Percentiles rank a stretch among this genome's conserved stretches.
Conservation (phyloP, 2,888 invertebrate genomes). For the Tetramorium bicarinatum region DNA sequence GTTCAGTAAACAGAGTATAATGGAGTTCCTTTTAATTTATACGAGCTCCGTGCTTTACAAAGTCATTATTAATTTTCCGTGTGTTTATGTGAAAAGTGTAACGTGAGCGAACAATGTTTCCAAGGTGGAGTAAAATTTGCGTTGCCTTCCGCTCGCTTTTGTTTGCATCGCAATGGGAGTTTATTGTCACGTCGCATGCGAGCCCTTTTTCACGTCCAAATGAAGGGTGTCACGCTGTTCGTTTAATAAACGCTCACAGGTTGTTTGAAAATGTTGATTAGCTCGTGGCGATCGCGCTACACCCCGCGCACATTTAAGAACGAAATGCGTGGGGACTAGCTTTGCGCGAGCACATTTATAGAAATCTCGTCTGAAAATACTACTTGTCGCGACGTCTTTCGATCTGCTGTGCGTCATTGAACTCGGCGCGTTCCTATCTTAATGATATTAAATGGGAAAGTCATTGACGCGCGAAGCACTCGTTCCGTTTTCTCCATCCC, state of each 20-base stretch:
- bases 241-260: conserved; percentile 10
- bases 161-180: conserved; percentile 24
- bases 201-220: neutral
- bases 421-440: conserved; percentile 15
- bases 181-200: conserved; percentile 23
- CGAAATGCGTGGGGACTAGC: neutral
- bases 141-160: conserved; percentile 1
- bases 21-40: conserved; percentile 21
- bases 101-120: conserved; percentile 20
- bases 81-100: conserved; percentile 18
- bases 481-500: neutral
- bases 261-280: conserved; percentile 21
- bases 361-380: neutral
- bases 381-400: neutral
- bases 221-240: conserved; percentile 16
- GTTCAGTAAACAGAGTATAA: conserved; percentile 12
- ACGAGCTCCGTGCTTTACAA: conserved; percentile 1
- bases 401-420: neutral
- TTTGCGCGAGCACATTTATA: neutral
- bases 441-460: conserved; percentile 39
- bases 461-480: conserved; percentile 18
- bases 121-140: conserved; percentile 31
- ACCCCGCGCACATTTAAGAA: neutral
- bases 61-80: conserved; percentile 18
- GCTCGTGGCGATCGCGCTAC: neutral